Base-by-base conservation (phyloP, 2,797 vertebrate species). In the Enteromius unitaeniatus region DNA sequence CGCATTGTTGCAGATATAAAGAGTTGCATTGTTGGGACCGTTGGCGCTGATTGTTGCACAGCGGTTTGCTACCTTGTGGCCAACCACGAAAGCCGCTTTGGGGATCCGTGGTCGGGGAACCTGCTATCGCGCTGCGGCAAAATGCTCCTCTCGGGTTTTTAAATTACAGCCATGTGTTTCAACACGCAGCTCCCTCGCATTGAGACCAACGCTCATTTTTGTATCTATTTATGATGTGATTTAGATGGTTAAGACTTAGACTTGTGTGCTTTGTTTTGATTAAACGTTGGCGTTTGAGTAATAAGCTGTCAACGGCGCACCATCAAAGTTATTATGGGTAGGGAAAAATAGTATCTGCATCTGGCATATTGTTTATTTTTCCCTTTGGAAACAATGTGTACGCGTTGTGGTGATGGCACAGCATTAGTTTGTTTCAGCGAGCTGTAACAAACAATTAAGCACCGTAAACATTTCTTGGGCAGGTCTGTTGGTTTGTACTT, bases 1-100 rank as follows among this genome's bases (percentile, higher is more conserved):
- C 31, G 49, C 62, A 72, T 81, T 81, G 82, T 86, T 82, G 58
- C 37, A 79, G 1, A 58, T 49, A 85, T 78, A 49, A 65, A 81
- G 53, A 78, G 82, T 87, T 53, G 53, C 47, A 75, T 77, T 85
- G 86, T 78, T 28, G 68, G 14, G 51, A 74, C n/a, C 75, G 72
- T 37, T 21, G 72, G 45, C 17, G 55, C 37, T 81, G 76, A 49
- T 78, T 82, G 87, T 55, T 82, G 79, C 55, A 40, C 78, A 73
- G 86, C 82, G 85, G 85, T 68, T 81, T 83, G 81, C 81, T 81
- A 85, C 86, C 78, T 83, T 86, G 88, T 72, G 85, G 83, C 77
- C 67, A 82, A 79, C 82, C 82, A n/a, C 73, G 42, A 49, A 45
- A 70, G 40, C 64, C 65, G 31, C 49, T 76, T 67, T 37, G n/a